These are phyloP conservation scores for Macrobrachium rosenbergii DNA, from an alignment of 1,140 invertebrate species.

Conservation along the genomic window DNA sequence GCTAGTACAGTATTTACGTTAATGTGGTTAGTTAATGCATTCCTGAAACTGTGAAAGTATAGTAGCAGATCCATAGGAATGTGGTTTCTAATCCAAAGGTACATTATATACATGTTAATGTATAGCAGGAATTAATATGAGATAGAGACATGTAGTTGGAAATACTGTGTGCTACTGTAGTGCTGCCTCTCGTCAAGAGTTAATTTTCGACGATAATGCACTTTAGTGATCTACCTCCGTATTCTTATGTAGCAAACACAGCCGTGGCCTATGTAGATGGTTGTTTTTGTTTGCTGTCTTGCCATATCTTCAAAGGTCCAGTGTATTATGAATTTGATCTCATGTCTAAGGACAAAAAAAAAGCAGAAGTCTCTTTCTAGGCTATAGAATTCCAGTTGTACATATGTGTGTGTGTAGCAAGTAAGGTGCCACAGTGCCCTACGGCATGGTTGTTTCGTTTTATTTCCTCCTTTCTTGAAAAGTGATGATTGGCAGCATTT, in stretches of 20 bases:
- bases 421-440: constrained; percentile 62
- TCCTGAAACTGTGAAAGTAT: constrained; percentile 10
- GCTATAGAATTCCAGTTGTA: constrained; percentile 54
- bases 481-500: constrained; percentile 30
- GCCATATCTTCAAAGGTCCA: constrained; percentile 59
- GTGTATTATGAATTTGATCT: too few relatives aligned
- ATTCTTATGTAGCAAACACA: constrained; percentile 63
- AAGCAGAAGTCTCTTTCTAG: constrained; percentile 40
- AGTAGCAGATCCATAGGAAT: too few relatives aligned
- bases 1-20: constrained; percentile 37
- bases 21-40: constrained; percentile 27
- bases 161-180: constrained; percentile 61
- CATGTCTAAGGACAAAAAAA: constrained; percentile 31
- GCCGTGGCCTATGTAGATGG: constrained; percentile 62
- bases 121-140: constrained; percentile 41
- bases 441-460: constrained; percentile 53
- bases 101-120: constrained; percentile 32
- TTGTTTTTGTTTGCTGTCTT: constrained; percentile 64
- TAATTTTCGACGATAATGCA: constrained; percentile 62
- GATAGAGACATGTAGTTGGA: constrained; percentile 36
- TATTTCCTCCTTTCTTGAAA: constrained; percentile 32
- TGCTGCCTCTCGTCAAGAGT: constrained; percentile 58
- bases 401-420: constrained; percentile 54
- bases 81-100: background rate
- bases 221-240: constrained; percentile 64